Base-by-base conservation (phyloP, 2,888 invertebrate species). In the Phalera bucephala region DNA sequence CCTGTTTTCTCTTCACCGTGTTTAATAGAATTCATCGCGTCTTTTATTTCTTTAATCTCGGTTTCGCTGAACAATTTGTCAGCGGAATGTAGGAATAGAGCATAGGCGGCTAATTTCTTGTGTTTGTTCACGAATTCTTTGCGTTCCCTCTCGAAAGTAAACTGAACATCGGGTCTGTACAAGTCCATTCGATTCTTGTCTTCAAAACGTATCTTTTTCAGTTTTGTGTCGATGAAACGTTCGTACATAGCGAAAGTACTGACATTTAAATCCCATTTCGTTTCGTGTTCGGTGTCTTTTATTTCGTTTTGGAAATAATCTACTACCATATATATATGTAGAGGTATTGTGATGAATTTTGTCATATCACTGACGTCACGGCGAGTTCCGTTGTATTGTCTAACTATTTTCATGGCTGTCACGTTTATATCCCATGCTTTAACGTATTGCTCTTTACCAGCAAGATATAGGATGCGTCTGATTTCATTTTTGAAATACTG, bases 231-330 rank as follows among this genome's bases (percentile, higher is more conserved):
- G n/a, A 52, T 31, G 14, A 47, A 52, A 1, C 26, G 20, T n/a
- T 52, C 44, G 26, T 52, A 52, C 1, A 45, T 32, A 6, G 44
- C 28, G 20, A 40, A 52, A 0, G 34, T 37, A 20, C 47, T 52
- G 1, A 29, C 30, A n/a, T 52, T 30, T 13, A 52, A 12, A 22
- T 52, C 32, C 52, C 52, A 52, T 23, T 34, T 26, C 1, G 22
- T 9, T 6, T 3, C 12, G 3, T 17, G 0, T 1, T 10, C 30
- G 3, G n/a, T 19, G 3, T 37, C 21, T 8, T 22, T 28, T 17
- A 52, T 23, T 27, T 30, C 20, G n/a, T 25, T 36, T 6, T 28
- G 14, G 1, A 52, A 41, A 26, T 43, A 40, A 6, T 52, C 23
- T 0, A 40, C 43, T 1, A 36, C n/a, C 9, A 52, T 20, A 9